Evolutionary conservation across 2,797 vertebrate genomes (phyloP).

Genomic region (Cryptoprocta ferox): DNA sequence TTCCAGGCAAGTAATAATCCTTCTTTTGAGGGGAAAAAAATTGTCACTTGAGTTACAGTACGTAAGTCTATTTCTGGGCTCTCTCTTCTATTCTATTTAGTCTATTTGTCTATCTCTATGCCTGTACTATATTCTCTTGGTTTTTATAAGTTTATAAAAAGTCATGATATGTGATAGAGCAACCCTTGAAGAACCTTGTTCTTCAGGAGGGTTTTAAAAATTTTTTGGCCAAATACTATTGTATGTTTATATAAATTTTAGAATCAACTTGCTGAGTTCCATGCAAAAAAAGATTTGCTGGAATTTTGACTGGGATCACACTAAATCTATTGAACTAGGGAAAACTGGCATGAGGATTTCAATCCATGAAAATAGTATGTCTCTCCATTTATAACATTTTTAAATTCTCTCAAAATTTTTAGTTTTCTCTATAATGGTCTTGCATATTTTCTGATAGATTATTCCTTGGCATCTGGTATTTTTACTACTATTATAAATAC

Average conservation of each 20-base stretch:
- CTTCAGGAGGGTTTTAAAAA: not conserved
- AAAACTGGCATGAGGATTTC: not conserved
- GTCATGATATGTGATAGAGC: not conserved
- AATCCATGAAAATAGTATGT: not conserved
- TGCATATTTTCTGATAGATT: not conserved
- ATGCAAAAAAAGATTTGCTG: not conserved
- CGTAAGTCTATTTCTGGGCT: not conserved
- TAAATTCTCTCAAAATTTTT: not conserved
- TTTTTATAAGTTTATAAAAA: not conserved
- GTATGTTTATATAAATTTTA: conserved; percentile 34
- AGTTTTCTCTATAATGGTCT: not conserved
- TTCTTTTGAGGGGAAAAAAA: not conserved
- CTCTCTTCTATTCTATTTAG: not conserved
- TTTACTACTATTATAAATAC: not conserved
- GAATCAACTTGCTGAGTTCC: not conserved
- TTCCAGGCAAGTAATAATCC: not conserved
- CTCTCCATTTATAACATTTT: not conserved
- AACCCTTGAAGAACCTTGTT: not conserved
- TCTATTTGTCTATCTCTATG: not conserved
- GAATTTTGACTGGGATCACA: not conserved
- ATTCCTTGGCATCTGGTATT: not conserved
- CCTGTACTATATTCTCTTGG: not conserved
- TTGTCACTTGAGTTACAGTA: not conserved
- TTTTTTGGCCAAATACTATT: not conserved
- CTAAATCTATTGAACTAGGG: not conserved